Evolutionary conservation across 2,888 invertebrate species (phyloP).

Genomic region (Crocallis elinguaria): DNA sequence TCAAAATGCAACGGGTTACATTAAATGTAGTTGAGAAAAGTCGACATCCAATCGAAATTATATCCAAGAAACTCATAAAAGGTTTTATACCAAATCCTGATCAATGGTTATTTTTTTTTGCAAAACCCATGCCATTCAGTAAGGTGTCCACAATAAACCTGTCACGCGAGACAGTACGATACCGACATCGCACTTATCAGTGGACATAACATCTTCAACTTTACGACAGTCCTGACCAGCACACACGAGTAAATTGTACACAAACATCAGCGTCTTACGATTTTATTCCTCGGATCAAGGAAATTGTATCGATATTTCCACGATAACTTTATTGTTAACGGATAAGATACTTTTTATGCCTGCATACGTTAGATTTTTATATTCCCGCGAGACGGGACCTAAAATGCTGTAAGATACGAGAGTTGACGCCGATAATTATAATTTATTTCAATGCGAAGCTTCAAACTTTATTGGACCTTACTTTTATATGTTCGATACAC

Average conservation of each 20-base stretch:
- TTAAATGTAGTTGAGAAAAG: constrained; percentile 16
- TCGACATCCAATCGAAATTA: constrained; percentile 12
- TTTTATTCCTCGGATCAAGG: constrained; percentile 82
- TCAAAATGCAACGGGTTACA: constrained; percentile 12
- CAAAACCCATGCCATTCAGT: constrained; percentile 65
- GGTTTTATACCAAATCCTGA: constrained; percentile 38
- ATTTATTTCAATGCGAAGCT: constrained; percentile 43
- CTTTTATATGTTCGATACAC: constrained; percentile 27
- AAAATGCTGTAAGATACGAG: constrained; percentile 41
- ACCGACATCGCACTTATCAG: constrained; percentile 79
- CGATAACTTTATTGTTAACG: constrained; percentile 75
- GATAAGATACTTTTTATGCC: constrained; percentile 75
- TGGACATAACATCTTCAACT: constrained; percentile 79
- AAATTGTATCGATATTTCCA: constrained; percentile 83
- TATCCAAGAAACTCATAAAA: constrained; percentile 31
- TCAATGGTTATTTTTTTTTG: constrained; percentile 53
- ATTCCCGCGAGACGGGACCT: constrained; percentile 50
- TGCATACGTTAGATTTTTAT: constrained; percentile 69
- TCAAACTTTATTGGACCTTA: constrained; percentile 33
- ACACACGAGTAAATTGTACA: constrained; percentile 77
- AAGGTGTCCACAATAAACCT: constrained; percentile 82
- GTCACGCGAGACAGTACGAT: constrained; percentile 73
- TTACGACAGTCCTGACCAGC: constrained; percentile 76
- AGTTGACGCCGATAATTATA: constrained; percentile 53
- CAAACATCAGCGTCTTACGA: constrained; percentile 73